These are phyloP conservation scores for Cyprinus carpio DNA, from an alignment of 2,113 vertebrate genomes.

Conservation along the genomic window DNA sequence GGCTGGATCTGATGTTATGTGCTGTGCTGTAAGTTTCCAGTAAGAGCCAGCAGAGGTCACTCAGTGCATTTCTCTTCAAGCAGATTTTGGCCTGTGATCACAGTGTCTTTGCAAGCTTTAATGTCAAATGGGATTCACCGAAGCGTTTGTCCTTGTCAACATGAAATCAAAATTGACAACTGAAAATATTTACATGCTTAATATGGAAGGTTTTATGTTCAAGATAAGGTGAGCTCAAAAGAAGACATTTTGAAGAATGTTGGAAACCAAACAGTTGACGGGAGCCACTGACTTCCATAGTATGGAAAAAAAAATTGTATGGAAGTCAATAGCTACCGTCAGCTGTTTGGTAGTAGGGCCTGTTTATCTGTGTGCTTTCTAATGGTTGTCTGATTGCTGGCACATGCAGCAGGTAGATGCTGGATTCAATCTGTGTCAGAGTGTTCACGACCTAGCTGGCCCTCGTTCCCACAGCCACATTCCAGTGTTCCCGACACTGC, in stretches of 20 bases:
- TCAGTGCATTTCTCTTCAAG: not conserved
- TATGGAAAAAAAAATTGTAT: not conserved
- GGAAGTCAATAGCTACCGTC: not conserved
- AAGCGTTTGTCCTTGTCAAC: not conserved
- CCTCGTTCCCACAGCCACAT: conserved; percentile 17
- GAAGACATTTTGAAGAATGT: not conserved
- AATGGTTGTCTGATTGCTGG: not conserved
- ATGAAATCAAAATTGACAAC: not conserved
- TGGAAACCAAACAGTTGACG: not conserved
- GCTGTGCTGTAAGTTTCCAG: not conserved
- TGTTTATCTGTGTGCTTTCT: not conserved
- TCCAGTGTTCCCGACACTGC: conserved; percentile 35
- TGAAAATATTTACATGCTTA: no score
- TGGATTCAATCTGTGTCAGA: not conserved
- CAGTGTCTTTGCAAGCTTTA: not conserved
- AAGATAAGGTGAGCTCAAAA: no score
- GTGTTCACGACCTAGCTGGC: not conserved
- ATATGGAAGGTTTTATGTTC: no score
- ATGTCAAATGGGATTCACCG: not conserved
- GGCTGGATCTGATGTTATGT: not conserved
- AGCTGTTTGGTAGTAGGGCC: not conserved
- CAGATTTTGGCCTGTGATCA: not conserved
- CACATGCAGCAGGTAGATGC: no score
- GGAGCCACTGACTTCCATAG: no score
- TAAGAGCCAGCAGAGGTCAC: not conserved